Base-by-base conservation (phyloP, 2,113 vertebrate genomes). In the Aptenodytes forsteri region DNA sequence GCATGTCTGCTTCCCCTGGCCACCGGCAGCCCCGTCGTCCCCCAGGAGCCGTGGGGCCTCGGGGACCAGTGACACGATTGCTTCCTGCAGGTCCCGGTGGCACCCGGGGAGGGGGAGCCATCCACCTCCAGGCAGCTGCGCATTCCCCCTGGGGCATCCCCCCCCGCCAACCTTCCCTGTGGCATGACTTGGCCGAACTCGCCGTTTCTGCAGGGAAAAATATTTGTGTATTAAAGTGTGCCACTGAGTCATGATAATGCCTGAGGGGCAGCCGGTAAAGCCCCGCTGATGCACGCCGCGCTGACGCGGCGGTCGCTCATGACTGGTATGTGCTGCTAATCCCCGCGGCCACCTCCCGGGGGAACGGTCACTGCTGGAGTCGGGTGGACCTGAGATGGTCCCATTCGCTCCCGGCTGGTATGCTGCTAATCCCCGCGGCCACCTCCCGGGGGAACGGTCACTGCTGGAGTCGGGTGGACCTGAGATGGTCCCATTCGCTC, bases 21-120 rank as follows among this genome's bases (percentile, higher is more conserved):
- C 0, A 13, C 62, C 1, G 6, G 76, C 92, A 72, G 87, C 67
- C 2, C 1, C 0, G 61, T 40, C 1, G 0, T 58, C 36, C 78
- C 83, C 34, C 0, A 6, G 18, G 44, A 75, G 42, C 21, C 1
- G 2, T 1, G 0, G 83, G 27, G 23, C 59, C 71, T 30, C 1
- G 8, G 65, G 93, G 56, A 90, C 44, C 20, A 8, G 44, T 3
- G 76, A 47, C 87, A n/a, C 30, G 0, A 2, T 0, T 1, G 14
- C 21, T 64, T 23, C 56, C 47, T 6, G 34, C 9, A 1, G 20
- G 21, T 23, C 20, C 54, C 10, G 1, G 42, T 11, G 3, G 72
- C 1, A 4, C 58, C 17, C 1, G 1, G 52, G 21, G 20, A 38
- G 4, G 16, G 75, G 18, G 15, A 59, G 0, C 13, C 4, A 2